Evolutionary conservation across 2,888 invertebrate species (phyloP).

Genomic region (Drosophila niveifrons): DNA sequence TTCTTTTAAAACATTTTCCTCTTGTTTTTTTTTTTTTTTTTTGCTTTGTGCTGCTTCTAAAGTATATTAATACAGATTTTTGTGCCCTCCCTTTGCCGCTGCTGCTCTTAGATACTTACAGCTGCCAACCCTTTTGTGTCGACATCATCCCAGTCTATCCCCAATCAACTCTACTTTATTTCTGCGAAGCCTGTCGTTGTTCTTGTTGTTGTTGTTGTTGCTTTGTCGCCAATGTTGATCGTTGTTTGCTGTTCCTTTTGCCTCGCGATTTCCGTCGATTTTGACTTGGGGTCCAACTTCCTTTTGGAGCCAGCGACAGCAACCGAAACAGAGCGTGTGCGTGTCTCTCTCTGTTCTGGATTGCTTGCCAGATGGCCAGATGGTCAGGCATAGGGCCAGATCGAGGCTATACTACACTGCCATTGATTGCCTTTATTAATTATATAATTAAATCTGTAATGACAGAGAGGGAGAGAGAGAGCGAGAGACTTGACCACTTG

Average conservation of each 20-base stretch:
- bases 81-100: neutral
- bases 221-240: constrained; percentile 41
- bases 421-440: constrained; percentile 81
- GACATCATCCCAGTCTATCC: constrained; percentile 13
- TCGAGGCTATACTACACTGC: constrained; percentile 2
- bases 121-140: neutral
- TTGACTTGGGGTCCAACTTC: constrained; percentile 66
- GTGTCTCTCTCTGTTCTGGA: constrained; percentile 52
- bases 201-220: constrained; percentile 37
- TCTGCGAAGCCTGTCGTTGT: constrained; percentile 51
- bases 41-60: constrained; percentile 43
- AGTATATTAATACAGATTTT: constrained; percentile 63
- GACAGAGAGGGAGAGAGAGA: constrained; percentile 30
- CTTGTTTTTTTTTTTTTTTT: constrained; percentile 38
- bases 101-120: neutral
- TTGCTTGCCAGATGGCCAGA: constrained; percentile 64
- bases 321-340: constrained; percentile 60
- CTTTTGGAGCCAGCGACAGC: constrained; percentile 54
- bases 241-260: constrained; percentile 42
- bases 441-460: constrained; percentile 82
- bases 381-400: constrained; percentile 20
- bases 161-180: constrained; percentile 72
- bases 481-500: constrained; percentile 52
- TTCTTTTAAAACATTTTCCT: constrained; percentile 79
- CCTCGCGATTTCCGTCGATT: constrained; percentile 77